Evolutionary conservation across 1,140 invertebrate genomes (phyloP), one percentile per base, ranked within the genome.

Genomic region (Proales similis): DNA sequence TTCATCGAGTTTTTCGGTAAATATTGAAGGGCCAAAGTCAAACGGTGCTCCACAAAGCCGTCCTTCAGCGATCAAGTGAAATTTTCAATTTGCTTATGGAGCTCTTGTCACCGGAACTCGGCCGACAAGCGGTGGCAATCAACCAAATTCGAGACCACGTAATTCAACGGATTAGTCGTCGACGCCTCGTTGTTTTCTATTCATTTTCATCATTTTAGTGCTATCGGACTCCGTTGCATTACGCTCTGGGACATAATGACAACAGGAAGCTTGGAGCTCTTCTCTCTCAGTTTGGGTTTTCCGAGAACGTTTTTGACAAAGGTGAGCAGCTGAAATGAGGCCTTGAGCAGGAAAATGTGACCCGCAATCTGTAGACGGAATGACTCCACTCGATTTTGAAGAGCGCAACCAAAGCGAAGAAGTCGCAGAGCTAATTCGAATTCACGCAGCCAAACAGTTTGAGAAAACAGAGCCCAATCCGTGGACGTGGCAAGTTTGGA

Each of bases 281-380:
- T 3, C 22, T 57, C 27, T 42, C 51, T 7, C 33, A 57, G 32
- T 57, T n/a, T 4, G 51, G 51, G 3, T 57, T 57, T 57, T 57
- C 51, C 7, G 51, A 57, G 19, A 57, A 57, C 32, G 51, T 57
- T 57, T 57, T 57, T 42, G 51, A 57, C 20, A 57, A 57, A 17
- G n/a, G n/a, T n/a, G n/a, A n/a, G n/a, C n/a, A n/a, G n/a, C n/a
- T n/a, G n/a, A n/a, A n/a, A n/a, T n/a, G n/a, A n/a, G n/a, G n/a
- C n/a, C n/a, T n/a, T n/a, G n/a, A n/a, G n/a, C n/a, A n/a, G n/a
- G n/a, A n/a, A n/a, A n/a, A n/a, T n/a, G n/a, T n/a, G n/a, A n/a
- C n/a, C n/a, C n/a, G n/a, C n/a, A n/a, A n/a, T n/a, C n/a, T n/a
- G n/a, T n/a, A n/a, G 51, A 57, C 33, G 51, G 51, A 11, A 57